Percentiles rank a stretch among this genome's conserved stretches.
Evolutionary conservation across 2,113 vertebrate species (phyloP).

Genomic region (Andinoacara biseriatus): DNA sequence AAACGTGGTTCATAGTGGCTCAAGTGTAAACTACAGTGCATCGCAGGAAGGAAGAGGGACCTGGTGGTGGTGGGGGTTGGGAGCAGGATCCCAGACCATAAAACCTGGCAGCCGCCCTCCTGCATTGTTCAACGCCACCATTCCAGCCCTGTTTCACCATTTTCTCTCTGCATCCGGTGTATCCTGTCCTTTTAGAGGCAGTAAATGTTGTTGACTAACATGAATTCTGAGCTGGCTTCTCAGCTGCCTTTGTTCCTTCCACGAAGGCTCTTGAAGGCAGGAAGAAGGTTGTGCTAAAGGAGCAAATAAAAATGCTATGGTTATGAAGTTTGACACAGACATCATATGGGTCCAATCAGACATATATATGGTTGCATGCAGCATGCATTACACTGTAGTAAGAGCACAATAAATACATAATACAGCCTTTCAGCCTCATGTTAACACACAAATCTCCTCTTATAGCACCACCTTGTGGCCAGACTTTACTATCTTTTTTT

Average conservation of each 20-base stretch:
- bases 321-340: conserved; percentile 28
- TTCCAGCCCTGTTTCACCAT: conserved; percentile 72
- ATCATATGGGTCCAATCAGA: conserved; percentile 40
- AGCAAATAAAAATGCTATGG: conserved; percentile 32
- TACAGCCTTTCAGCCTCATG: conserved; percentile 32
- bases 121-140: conserved; percentile 78
- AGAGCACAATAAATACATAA: conserved; percentile 39
- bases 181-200: conserved; percentile 78
- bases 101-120: conserved; percentile 78
- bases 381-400: conserved; percentile 31
- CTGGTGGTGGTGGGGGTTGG: conserved; percentile 71
- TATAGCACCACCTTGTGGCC: conserved; percentile 83
- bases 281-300: conserved; percentile 33
- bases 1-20: conserved; percentile 67
- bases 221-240: conserved; percentile 44
- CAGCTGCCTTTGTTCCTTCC: conserved; percentile 63
- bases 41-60: conserved; percentile 84
- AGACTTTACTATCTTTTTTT: not conserved
- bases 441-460: conserved; percentile 73
- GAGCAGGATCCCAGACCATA: conserved; percentile 76
- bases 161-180: conserved; percentile 63
- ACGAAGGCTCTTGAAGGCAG: conserved; percentile 38
- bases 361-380: conserved; percentile 26
- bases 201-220: conserved; percentile 74
- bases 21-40: conserved; percentile 82